Conservation (phyloP, 2,113 vertebrate genomes). For the Seriola rivoliana region DNA sequence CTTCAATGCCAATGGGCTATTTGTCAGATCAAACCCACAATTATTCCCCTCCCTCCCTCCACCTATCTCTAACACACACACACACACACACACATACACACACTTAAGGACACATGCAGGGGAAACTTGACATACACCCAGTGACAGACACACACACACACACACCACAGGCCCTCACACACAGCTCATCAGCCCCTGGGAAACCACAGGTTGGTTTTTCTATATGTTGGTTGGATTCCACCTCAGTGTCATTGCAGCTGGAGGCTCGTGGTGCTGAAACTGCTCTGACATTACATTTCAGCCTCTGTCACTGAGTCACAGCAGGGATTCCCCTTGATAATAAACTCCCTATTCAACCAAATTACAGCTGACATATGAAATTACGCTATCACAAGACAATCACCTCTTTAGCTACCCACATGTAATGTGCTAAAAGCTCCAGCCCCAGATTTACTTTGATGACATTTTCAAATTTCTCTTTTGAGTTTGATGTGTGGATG, state of each 20-base stretch:
- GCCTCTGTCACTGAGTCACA: constrained; percentile 33
- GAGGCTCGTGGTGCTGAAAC: constrained; percentile 2
- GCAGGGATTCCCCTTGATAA: constrained; percentile 17
- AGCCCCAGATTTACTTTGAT: constrained; percentile 14
- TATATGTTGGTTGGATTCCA: constrained; percentile 22
- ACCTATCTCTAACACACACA: neutral
- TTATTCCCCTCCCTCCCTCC: constrained; percentile 27
- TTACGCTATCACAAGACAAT: constrained; percentile 36
- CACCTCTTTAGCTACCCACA: neutral
- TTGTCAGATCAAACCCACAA: constrained; percentile 36
- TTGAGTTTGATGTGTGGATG: constrained; percentile 12
- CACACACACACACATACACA: constrained; percentile 7
- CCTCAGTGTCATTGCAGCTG: constrained; percentile 16
- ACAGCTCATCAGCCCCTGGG: constrained; percentile 4
- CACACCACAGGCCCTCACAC: constrained; percentile 41
- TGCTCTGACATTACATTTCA: constrained; percentile 10
- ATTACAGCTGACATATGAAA: constrained; percentile 40
- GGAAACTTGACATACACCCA: constrained; percentile 13
- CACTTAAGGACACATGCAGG: neutral
- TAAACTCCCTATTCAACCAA: constrained; percentile 37
- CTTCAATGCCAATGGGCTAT: constrained; percentile 35
- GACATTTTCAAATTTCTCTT: constrained; percentile 14
- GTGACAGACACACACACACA: constrained; percentile 12
- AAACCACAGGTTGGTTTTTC: constrained; percentile 44
- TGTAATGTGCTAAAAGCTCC: constrained; percentile 25